Evolutionary conservation across 2,113 vertebrate genomes (phyloP), one percentile per base, ranked within the genome.

Genomic region (Forbesichthys papilliferus): DNA sequence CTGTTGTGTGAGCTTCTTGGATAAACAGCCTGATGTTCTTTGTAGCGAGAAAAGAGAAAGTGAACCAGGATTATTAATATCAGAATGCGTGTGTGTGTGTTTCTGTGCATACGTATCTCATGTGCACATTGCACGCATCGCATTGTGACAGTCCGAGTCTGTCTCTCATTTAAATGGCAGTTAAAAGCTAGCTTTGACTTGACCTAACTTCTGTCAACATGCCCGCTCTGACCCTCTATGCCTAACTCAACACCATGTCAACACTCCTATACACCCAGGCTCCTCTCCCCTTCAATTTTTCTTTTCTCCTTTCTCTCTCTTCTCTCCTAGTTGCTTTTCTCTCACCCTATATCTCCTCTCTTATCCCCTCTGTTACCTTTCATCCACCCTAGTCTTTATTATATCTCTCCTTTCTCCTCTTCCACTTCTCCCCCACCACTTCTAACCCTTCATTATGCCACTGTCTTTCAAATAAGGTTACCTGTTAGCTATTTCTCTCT

Each of bases 121-220:
- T 51, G n/a, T 33, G 7, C 11, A 3, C 1, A 42, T 42, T 58
- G 27, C 4, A 11, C 14, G 36, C 14, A 2, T 48, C n/a, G 42
- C 52, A 14, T 7, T 14, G 52, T 47, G 36, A 61, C 59, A 61
- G 36, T 47, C 5, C 4, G 16, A 13, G 54, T 52, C 27, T 46
- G 64, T 48, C n/a, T 71, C 16, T 62, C 10, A 52, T 69, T 64
- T 63, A 63, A 77, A 66, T 63, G 49, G 54, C 57, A 46, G 12
- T 13, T 51, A 1, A 70, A 74, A 71, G 46, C 51, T 55, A 71
- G n/a, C 2, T 58, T 48, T 36, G 58, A 54, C 67, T 67, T 84
- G 77, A 78, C 68, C 63, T 11, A 57, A 5, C 54, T 49, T 68
- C 54, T 13, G 64, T 56, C 60, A 33, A 34, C 68, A 55, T 33